A percentile compares a stretch with the other conserved stretches of the same genome.
phyloP scores from a whole-genome alignment of 2,797 vertebrate species.

The Ambastaia sidthimunki region DNA sequence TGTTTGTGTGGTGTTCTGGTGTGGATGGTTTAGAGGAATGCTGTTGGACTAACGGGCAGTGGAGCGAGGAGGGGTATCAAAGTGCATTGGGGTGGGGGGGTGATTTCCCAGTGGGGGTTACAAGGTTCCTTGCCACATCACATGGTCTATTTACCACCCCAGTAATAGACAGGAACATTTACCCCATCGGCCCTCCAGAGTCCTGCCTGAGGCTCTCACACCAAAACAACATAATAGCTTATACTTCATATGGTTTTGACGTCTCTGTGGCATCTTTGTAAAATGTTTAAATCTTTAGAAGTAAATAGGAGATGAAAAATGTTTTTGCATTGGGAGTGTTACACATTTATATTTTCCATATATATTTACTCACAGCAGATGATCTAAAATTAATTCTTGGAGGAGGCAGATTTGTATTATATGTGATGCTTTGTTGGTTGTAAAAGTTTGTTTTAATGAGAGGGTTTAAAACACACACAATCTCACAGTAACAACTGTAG shows the following conservation, averaged over 20 bases:
- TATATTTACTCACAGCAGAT: too few relatives aligned
- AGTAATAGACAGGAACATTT: constrained; percentile 59
- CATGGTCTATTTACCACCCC: constrained; percentile 83
- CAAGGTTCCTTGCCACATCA: constrained; percentile 73
- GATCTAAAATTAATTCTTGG: too few relatives aligned
- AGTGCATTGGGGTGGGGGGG: constrained; percentile 60
- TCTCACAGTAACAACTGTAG: too few relatives aligned
- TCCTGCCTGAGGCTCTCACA: constrained; percentile 5
- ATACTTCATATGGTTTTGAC: neutral
- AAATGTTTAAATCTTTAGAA: neutral
- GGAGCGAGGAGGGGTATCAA: constrained; percentile 84
- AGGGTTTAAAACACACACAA: too few relatives aligned
- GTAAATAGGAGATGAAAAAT: too few relatives aligned
- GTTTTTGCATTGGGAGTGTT: neutral
- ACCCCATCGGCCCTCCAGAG: constrained; percentile 22
- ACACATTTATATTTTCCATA: too few relatives aligned
- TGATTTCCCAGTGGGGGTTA: constrained; percentile 77
- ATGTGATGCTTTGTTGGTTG: too few relatives aligned
- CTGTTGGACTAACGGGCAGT: constrained; percentile 80
- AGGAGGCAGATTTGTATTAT: too few relatives aligned
- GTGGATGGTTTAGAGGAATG: constrained; percentile 86
- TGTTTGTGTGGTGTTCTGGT: constrained; percentile 78
- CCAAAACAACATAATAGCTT: neutral
- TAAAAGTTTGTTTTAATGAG: too few relatives aligned
- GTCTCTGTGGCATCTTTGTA: neutral